These are phyloP conservation scores for Entomobrya multifasciata DNA, from an alignment of 2,888 invertebrate genomes.

Conservation along the genomic window DNA sequence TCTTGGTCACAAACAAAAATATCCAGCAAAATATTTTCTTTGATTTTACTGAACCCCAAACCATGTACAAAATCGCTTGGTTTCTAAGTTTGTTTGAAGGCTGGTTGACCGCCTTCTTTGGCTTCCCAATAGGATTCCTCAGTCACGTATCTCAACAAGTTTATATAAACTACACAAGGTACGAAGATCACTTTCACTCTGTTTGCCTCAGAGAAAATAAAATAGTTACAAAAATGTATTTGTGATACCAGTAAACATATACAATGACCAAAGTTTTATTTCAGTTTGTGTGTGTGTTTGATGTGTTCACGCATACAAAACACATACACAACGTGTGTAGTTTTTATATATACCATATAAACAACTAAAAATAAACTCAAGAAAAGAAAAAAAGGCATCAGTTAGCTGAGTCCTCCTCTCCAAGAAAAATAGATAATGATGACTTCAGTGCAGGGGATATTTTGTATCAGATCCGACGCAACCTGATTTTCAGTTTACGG, in stretches of 20 bases:
- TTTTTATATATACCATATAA: conserved; percentile 39
- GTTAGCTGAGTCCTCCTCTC: not conserved
- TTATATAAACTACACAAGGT: conserved; percentile 63
- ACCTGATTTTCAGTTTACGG: conserved; percentile 66
- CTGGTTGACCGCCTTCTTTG: conserved; percentile 33
- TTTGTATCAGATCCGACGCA: conserved; percentile 63
- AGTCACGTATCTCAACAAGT: conserved; percentile 60
- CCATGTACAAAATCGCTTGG: no score
- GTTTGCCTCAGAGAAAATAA: conserved; percentile 68
- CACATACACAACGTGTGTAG: no score
- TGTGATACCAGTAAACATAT: conserved; percentile 21
- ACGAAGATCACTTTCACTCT: conserved; percentile 74
- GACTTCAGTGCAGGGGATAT: conserved; percentile 44
- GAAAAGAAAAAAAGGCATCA: conserved; percentile 4
- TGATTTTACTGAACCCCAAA: no score
- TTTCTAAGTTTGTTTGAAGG: conserved; percentile 1
- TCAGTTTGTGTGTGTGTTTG: conserved; percentile 33
- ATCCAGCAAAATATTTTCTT: no score
- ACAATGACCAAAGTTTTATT: conserved; percentile 51
- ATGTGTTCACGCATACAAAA: conserved; percentile 51
- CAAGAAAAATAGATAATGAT: conserved; percentile 59
- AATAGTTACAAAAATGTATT: conserved; percentile 4
- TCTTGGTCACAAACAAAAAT: no score
- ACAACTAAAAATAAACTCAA: conserved; percentile 23
- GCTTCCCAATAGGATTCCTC: conserved; percentile 46